These are phyloP conservation scores for Phania funesta DNA, from an alignment of 2,888 invertebrate species.

Conservation along the genomic window DNA sequence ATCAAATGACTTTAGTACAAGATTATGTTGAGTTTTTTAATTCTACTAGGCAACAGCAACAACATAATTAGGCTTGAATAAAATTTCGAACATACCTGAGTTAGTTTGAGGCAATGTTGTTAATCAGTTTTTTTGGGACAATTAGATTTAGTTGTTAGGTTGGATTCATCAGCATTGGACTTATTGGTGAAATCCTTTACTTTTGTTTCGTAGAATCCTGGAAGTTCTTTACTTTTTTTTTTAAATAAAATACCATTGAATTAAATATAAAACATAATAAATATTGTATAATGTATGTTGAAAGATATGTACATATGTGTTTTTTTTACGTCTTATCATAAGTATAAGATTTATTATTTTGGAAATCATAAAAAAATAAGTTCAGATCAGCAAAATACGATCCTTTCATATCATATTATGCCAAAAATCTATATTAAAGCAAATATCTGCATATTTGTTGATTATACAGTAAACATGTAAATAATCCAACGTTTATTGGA, in stretches of 20 bases:
- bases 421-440: no score
- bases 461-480: no score
- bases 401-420: no score
- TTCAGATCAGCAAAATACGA: no score
- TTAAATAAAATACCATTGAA: not conserved
- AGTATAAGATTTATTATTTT: no score
- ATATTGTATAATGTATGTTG: not conserved
- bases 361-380: no score
- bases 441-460: no score
- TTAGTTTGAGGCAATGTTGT: no score
- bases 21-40: slow-evolving; percentile 71
- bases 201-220: slow-evolving; percentile 2
- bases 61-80: not conserved
- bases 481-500: no score
- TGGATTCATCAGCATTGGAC: no score
- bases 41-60: slow-evolving; percentile 63
- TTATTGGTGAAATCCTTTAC: no score
- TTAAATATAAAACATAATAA: not conserved
- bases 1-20: slow-evolving; percentile 72
- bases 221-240: not conserved
- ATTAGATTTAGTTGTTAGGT: not conserved
- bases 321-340: no score
- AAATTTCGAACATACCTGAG: not conserved
- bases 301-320: not conserved
- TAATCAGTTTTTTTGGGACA: not conserved